phyloP scores from a whole-genome alignment of 2,888 invertebrate genomes.

The Molanna angustata region DNA sequence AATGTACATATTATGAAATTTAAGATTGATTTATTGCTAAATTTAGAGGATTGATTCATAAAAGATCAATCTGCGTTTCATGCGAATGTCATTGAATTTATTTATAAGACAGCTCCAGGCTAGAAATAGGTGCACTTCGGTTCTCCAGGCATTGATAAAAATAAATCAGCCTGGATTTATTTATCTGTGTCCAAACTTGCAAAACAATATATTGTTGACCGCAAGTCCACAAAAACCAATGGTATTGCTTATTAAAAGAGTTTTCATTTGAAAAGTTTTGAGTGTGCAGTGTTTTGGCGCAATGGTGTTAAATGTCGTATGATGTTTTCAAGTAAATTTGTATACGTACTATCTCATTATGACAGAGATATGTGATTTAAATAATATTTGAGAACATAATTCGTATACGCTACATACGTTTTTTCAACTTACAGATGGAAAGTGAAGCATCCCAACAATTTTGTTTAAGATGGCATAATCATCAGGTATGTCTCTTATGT shows the following conservation, averaged over 20 bases:
- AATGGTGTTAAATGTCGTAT: slow-evolving; percentile 12
- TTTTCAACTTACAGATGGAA: slow-evolving; percentile 44
- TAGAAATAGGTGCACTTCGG: slow-evolving; percentile 55
- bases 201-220: slow-evolving; percentile 24
- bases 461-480: slow-evolving; percentile 84
- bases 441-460: slow-evolving; percentile 72
- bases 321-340: slow-evolving; percentile 22
- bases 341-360: slow-evolving; percentile 20
- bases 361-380: slow-evolving; percentile 24
- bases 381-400: slow-evolving; percentile 3
- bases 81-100: slow-evolving; percentile 30
- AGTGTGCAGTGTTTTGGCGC: slow-evolving; percentile 5
- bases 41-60: too few relatives aligned
- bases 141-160: slow-evolving; percentile 58
- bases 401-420: slow-evolving; percentile 10
- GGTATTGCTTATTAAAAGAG: slow-evolving; percentile 20
- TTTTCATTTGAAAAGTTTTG: slow-evolving; percentile 8
- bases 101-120: slow-evolving; percentile 42
- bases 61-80: too few relatives aligned
- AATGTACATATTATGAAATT: too few relatives aligned
- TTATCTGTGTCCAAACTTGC: slow-evolving; percentile 25
- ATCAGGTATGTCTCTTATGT: slow-evolving; percentile 58
- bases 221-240: slow-evolving; percentile 21
- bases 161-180: slow-evolving; percentile 56
- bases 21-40: too few relatives aligned